A percentile compares a stretch with the other conserved stretches of the same genome.
These are phyloP conservation scores for Plestiodon gilberti DNA, from an alignment of 2,113 vertebrate genomes.

Conservation along the genomic window DNA sequence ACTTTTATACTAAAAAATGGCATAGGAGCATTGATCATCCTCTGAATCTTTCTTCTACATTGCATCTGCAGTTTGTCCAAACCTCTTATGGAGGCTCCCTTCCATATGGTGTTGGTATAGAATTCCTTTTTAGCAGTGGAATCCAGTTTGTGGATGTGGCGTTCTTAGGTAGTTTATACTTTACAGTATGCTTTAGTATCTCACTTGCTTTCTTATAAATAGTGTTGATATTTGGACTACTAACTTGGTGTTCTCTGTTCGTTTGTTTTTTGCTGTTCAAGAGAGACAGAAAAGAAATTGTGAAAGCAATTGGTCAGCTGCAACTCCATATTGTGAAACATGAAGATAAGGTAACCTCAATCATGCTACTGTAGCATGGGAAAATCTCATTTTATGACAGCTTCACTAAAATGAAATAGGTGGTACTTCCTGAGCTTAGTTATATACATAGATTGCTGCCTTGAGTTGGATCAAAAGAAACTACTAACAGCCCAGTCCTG, in stretches of 20 bases:
- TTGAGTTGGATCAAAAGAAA: not conserved
- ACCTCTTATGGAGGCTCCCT: not conserved
- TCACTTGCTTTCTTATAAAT: conserved; percentile 8
- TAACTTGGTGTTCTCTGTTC: conserved; percentile 22
- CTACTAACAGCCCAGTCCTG: no score
- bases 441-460: not conserved
- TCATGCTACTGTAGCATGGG: not conserved
- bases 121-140: not conserved
- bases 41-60: not conserved
- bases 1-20: not conserved
- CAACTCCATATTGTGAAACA: conserved; percentile 80
- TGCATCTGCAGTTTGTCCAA: not conserved
- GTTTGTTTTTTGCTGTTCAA: conserved; percentile 52
- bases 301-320: conserved; percentile 81
- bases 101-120: not conserved
- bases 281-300: conserved; percentile 81
- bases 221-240: not conserved
- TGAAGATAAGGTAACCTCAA: conserved; percentile 79
- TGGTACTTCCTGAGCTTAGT: not conserved
- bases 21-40: not conserved
- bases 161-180: no score
- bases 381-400: not conserved
- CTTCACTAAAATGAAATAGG: conserved; percentile 2
- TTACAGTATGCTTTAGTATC: not conserved
- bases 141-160: no score